Evolutionary conservation across 1,140 invertebrate genomes (phyloP), one percentile per base, ranked within the genome.

Genomic region (Macrobrachium nipponense): DNA sequence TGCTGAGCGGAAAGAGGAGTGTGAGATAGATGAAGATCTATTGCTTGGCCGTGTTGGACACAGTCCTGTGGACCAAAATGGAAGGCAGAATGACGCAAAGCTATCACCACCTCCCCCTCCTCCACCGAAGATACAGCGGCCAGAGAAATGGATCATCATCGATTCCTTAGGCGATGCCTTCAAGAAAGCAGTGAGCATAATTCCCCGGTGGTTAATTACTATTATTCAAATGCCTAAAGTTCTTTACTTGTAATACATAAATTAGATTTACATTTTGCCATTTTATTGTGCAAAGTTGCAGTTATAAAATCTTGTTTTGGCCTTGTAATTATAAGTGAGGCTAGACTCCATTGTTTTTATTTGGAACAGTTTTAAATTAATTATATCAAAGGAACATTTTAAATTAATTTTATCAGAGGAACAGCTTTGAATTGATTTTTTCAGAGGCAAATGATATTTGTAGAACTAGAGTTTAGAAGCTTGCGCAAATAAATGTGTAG

Each of bases 61-160:
- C 27, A 80, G 44, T 10, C 27, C 61, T n/a, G 6, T 18, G 20
- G 10, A 14, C 12, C 11, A 27, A 43, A n/a, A 20, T n/a, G 64
- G 36, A 27, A 43, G 15, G 20, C 44, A 15, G 2, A 66, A 36
- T 17, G 61, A 66, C 15, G 44, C 10, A 12, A 3, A 66, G 61
- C 6, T 59, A 11, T 43, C 17, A 10, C 70, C 70, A 11, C 70
- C 68, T 17, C 84, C 84, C 12, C 83, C 62, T 51, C 76, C 77
- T 1, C 77, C 66, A 20, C 20, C 59, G 15, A 75, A 60, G 64
- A 61, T 86, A 15, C 68, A 64, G 23, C 84, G 84, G n/a, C 84
- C 84, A 44, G 27, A 77, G 6, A 86, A 86, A 18, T 86, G 84
- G 84, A 15, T 86, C 12, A 20, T 86, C 14, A 80, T 86, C 73